These are phyloP conservation scores for Axis porcinus DNA, from an alignment of 2,113 vertebrate genomes.

Conservation along the genomic window DNA sequence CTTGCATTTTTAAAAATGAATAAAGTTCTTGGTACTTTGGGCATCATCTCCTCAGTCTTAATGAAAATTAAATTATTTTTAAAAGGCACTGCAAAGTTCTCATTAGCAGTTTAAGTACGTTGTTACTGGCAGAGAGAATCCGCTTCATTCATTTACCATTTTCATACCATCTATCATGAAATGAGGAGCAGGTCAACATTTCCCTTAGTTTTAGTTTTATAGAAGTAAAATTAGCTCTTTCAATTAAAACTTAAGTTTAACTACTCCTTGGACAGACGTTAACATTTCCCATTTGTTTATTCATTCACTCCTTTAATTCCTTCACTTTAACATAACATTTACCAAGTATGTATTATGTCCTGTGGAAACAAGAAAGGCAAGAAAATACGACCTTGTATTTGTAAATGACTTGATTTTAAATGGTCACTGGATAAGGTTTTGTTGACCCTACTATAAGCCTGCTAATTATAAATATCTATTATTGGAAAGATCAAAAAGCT, in stretches of 20 bases:
- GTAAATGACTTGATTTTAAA: conserved; percentile 12
- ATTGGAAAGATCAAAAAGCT: not conserved
- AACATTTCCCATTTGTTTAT: not conserved
- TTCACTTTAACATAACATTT: not conserved
- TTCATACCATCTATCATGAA: not conserved
- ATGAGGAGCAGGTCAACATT: not conserved
- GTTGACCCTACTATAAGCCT: not conserved
- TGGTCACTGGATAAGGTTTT: not conserved
- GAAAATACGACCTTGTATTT: not conserved
- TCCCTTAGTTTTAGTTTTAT: not conserved
- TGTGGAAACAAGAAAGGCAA: not conserved
- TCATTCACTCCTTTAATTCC: not conserved
- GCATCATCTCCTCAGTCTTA: not conserved
- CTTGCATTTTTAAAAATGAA: not conserved
- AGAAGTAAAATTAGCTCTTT: not conserved
- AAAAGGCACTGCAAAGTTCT: not conserved
- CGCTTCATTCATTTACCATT: not conserved
- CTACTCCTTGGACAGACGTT: not conserved
- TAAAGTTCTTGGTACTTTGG: not conserved
- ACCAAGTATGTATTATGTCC: not conserved
- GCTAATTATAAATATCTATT: not conserved
- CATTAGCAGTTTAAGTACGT: not conserved
- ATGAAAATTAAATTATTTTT: not conserved
- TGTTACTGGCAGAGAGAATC: not conserved
- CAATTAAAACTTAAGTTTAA: not conserved